Percentiles rank a stretch among this genome's conserved stretches.
Evolutionary conservation across 2,113 vertebrate species (phyloP).

Genomic region (Cebidichthys violaceus): DNA sequence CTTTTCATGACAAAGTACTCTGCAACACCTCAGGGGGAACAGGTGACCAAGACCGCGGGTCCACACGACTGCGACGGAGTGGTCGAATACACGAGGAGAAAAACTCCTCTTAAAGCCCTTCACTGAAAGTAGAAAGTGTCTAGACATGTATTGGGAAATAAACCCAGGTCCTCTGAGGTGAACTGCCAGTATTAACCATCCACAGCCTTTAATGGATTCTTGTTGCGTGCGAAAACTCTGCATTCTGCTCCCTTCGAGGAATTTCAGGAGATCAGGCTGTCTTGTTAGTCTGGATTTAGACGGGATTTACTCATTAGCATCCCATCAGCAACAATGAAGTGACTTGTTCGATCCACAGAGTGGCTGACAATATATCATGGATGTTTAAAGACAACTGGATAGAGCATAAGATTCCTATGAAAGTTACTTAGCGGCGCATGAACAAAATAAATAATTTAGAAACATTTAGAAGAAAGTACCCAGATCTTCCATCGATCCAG

Average conservation of each 20-base stretch:
- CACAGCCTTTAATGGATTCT: conserved; percentile 1
- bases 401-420: background rate
- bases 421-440: background rate
- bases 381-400: background rate
- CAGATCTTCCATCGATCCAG: no score
- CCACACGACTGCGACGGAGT: background rate
- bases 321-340: background rate
- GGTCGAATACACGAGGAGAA: background rate
- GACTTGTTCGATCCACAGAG: background rate
- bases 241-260: background rate
- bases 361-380: background rate
- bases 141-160: background rate
- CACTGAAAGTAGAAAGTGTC: background rate
- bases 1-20: conserved; percentile 52
- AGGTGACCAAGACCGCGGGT: conserved; percentile 25
- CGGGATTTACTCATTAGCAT: conserved; percentile 10
- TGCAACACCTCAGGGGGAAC: conserved; percentile 36
- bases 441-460: background rate
- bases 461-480: no score
- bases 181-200: background rate
- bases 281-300: conserved; percentile 25
- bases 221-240: background rate
- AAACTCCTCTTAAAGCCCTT: conserved; percentile 9
- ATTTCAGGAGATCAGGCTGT: conserved; percentile 13
- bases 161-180: background rate